Evolutionary conservation across 1,140 invertebrate genomes (phyloP), one percentile per base, ranked within the genome.

Genomic region (Vanessa tameamea): DNA sequence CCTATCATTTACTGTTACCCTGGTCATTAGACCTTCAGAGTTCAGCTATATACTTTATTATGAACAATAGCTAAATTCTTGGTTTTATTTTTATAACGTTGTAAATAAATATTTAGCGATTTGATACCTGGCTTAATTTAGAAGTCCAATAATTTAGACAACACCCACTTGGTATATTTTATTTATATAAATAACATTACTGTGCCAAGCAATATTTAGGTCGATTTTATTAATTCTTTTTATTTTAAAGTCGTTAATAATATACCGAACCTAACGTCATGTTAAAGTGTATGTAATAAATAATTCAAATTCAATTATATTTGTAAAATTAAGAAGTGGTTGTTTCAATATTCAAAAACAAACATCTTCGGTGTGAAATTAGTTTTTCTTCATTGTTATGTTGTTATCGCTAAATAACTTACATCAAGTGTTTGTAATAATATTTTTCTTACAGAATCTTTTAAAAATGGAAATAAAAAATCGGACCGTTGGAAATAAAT

Each of bases 1-100:
- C 83, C 50, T 73, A 68, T 65, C 72, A 84, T 90, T 87, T 89
- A 82, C 84, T 89, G 79, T 78, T 81, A 53, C n/a, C 55, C 72
- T 73, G 50, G 16, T 64, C 43, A 69, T 31, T 59, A 50, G 66
- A 47, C 66, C 66, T 69, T 59, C 66, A 69, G 12, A 47, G 50
- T 15, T 61, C 50, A 57, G 31, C 31, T 23, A 26, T 16, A 37
- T 37, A 31, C 16, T 69, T 68, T 69, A 69, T 69, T 47, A 43
- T 43, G 6, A 26, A 53, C 47, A 51, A 23, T 8, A 37, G 37
- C 15, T 65, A 5, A 50, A 66, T 53, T 53, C 15, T 55, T 12
- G 26, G 16, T 15, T 61, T 37, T 31, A 11, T 37, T 12, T 61
- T 26, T 15, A 43, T 43, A 23, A 57, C 20, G 23, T 20, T 57